Evolutionary conservation across 2,888 invertebrate species (phyloP).

Genomic region (Drosophila seclusa): DNA sequence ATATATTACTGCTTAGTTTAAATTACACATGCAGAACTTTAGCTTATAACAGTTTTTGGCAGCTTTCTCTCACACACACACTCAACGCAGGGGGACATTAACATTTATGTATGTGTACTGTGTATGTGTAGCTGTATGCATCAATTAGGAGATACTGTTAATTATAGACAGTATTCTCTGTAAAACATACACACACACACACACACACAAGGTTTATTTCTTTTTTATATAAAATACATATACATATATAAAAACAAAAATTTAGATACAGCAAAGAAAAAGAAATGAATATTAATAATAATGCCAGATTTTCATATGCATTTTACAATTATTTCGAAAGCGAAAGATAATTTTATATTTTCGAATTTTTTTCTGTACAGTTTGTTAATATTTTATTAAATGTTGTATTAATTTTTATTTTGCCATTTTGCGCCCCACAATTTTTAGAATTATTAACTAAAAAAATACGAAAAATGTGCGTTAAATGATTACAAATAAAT

Average conservation of each 20-base stretch:
- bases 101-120: neutral
- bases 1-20: neutral
- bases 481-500: neutral
- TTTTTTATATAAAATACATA: neutral
- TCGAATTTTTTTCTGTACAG: neutral
- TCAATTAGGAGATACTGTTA: neutral
- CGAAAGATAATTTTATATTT: neutral
- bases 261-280: neutral
- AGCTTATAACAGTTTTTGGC: neutral
- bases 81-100: neutral
- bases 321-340: neutral
- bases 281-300: neutral
- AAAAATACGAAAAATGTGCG: neutral
- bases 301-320: neutral
- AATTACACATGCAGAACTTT: neutral
- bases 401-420: too few relatives aligned
- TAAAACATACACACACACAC: neutral
- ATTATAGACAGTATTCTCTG: neutral
- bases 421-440: neutral
- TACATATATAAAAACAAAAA: neutral
- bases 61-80: neutral
- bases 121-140: neutral
- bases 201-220: neutral
- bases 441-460: neutral
- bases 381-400: neutral